Base-by-base conservation (phyloP, 2,888 invertebrate species). In the Eupithecia inturbata region DNA sequence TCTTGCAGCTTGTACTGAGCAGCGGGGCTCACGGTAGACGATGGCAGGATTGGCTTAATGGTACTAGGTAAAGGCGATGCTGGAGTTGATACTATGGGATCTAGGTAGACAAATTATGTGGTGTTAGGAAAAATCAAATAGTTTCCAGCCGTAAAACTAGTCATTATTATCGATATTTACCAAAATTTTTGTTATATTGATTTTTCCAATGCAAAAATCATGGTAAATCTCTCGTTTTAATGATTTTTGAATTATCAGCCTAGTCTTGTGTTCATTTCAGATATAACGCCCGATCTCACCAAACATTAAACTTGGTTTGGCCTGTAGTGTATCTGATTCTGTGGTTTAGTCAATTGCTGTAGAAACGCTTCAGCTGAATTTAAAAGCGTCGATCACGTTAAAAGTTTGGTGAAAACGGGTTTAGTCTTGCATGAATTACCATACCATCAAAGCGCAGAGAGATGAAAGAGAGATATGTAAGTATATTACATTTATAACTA, bases 1-100 rank as follows among this genome's bases (percentile, higher is more conserved):
- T 79, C 80, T 33, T 88, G 78, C 67, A 93, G 82, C 68, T 85
- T 82, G 78, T 88, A 91, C 45, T 73, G 70, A 10, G 70, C 67
- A 10, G 68, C 53, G 0, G 74, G 60, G 49, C 70, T 74, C 33
- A 1, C 31, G 16, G 76, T 68, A 14, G 19, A 6, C 45, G 71
- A 66, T 1, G 68, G 1, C 31, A 19, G 19, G 28, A 14, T 31
- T 1, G 31, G 63, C 1, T 10, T 53, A 0, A n/a, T 1, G 12
- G 63, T 36, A 1, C 36, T 19, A 33, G 33, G 19, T 10, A 31
- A 0, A 19, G 6, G 19, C 19, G 9, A 0, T 5, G 19, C 31
- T 16, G 62, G 19, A 31, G 63, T n/a, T n/a, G 63, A 33, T 33
- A 31, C 57, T 57, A 57, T 62, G 9, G 19, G 0, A 19, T 31